Evolutionary conservation across 1,140 invertebrate species (phyloP).

Genomic region (Pomacea maculata): DNA sequence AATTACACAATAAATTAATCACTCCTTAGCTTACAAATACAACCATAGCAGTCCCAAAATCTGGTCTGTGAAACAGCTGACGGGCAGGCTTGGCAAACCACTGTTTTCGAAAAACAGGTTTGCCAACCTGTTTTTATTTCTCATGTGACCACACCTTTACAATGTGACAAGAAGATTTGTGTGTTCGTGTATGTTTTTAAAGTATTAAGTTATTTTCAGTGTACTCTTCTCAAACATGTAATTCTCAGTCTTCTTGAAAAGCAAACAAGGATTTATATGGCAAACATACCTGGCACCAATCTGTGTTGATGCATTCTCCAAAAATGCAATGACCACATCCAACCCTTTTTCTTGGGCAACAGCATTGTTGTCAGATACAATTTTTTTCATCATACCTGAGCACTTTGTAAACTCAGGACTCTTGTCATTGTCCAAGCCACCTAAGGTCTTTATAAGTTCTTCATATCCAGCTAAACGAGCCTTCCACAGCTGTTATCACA

Average conservation of each 20-base stretch:
- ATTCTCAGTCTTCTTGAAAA: background rate
- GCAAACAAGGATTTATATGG: background rate
- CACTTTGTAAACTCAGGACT: conserved; percentile 93
- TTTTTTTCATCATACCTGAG: conserved; percentile 91
- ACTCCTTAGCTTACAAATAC: too few species aligned
- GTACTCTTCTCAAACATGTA: background rate
- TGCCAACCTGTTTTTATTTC: too few species aligned
- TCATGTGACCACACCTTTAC: too few species aligned
- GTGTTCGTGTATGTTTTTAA: background rate
- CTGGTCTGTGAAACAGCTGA: too few species aligned
- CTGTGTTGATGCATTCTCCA: conserved; percentile 79
- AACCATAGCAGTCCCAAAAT: too few species aligned
- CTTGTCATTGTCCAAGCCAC: conserved; percentile 80
- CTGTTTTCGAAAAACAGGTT: too few species aligned
- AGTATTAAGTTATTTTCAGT: background rate
- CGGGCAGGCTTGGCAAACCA: too few species aligned
- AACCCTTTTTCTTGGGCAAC: conserved; percentile 95
- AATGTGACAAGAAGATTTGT: background rate
- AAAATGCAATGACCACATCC: conserved; percentile 87
- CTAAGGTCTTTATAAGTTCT: conserved; percentile 89
- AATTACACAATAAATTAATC: too few species aligned
- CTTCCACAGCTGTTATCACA: conserved; percentile 81
- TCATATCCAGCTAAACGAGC: conserved; percentile 93
- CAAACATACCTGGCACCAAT: conserved; percentile 70
- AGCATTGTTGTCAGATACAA: conserved; percentile 94